Conservation (phyloP, 2,888 invertebrate genomes). For the Doris montereyensis region DNA sequence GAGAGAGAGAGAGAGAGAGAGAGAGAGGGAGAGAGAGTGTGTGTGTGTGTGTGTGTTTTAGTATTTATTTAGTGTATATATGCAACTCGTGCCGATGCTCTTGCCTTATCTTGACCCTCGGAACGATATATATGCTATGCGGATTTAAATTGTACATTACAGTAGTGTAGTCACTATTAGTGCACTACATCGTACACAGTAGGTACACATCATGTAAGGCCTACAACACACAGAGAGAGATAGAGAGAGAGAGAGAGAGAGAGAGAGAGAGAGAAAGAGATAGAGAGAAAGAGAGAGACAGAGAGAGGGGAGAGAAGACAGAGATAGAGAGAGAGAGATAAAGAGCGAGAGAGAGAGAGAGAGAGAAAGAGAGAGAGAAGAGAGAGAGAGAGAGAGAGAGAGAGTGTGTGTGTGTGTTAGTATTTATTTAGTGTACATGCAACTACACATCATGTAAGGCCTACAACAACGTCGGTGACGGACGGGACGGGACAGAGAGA, state of each 20-base stretch:
- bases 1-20: neutral
- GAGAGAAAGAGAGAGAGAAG: neutral
- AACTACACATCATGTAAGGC: neutral
- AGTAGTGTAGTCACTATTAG: too few species aligned
- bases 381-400: neutral
- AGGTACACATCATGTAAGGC: too few species aligned
- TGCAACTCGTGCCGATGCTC: neutral
- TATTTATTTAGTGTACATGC: neutral
- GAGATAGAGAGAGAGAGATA: neutral
- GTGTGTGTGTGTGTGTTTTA: slow-evolving; percentile 33
- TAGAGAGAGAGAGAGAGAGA: neutral
- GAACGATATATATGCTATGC: too few species aligned
- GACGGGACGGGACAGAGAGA: slow-evolving; percentile 8
- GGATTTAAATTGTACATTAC: too few species aligned
- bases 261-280: neutral
- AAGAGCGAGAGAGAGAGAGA: neutral
- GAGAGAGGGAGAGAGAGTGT: neutral
- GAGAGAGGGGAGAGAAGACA: neutral
- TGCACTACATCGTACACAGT: too few species aligned
- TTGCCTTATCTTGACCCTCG: neutral
- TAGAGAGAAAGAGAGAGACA: neutral
- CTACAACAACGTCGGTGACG: too few species aligned
- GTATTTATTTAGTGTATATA: slow-evolving; percentile 29
- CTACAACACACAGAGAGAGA: too few species aligned
- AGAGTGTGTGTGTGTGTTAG: neutral